These are phyloP conservation scores for Andrena minutula DNA, from an alignment of 2,888 invertebrate genomes.

Conservation along the genomic window DNA sequence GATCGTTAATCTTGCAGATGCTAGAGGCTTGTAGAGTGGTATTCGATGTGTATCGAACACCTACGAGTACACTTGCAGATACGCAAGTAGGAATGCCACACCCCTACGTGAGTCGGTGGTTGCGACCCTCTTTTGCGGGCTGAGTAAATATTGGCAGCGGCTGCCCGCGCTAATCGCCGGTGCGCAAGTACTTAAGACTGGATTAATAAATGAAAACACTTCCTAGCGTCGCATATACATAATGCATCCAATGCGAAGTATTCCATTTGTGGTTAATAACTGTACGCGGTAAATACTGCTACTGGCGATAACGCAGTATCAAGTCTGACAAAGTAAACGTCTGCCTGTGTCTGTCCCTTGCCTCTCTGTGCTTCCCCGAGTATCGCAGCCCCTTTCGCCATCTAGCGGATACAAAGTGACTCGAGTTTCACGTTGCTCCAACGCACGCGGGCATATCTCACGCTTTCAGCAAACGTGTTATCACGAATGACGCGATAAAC, in stretches of 20 bases:
- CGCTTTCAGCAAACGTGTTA: no score
- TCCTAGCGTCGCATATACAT: neutral
- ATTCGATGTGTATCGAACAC: constrained; percentile 41
- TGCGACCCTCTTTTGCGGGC: constrained; percentile 48
- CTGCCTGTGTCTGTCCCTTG: no score
- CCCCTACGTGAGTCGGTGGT: constrained; percentile 61
- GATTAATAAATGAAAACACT: neutral
- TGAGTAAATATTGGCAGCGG: constrained; percentile 19
- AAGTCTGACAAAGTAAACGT: no score
- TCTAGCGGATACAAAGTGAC: no score
- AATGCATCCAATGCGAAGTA: neutral
- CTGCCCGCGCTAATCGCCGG: neutral
- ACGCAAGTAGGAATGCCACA: constrained; percentile 49
- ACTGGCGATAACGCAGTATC: no score
- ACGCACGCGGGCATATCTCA: no score
- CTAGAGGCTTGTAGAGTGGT: constrained; percentile 57
- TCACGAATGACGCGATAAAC: no score
- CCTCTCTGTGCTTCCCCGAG: no score
- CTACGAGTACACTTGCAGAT: constrained; percentile 45
- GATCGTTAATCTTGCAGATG: constrained; percentile 78
- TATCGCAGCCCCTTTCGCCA: no score
- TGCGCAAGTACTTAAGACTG: neutral
- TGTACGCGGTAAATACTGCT: neutral
- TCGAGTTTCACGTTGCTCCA: no score
- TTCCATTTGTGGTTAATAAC: neutral